A percentile compares a stretch with the other conserved stretches of the same genome.
Conservation (phyloP, 1,140 invertebrate genomes). For the Neodiprion pinetum region DNA sequence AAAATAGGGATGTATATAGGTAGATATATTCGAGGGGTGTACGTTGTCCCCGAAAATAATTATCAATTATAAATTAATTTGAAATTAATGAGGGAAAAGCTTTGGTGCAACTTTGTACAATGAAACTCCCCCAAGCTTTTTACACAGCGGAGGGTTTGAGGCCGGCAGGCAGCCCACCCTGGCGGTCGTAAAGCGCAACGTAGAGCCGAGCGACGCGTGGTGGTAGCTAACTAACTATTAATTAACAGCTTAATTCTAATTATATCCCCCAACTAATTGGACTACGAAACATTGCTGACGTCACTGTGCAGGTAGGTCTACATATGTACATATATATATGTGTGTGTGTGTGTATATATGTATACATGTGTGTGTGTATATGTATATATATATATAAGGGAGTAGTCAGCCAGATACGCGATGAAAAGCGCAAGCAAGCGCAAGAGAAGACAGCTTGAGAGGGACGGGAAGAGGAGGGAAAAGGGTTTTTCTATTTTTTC, state of each 20-base stretch:
- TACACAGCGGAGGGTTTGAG: not conserved
- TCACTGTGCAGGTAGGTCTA: constrained; percentile 15
- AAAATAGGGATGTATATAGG: no score
- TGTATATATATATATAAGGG: no score
- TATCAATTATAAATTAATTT: constrained; percentile 48
- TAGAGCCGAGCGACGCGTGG: not conserved
- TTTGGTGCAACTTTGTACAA: constrained; percentile 34
- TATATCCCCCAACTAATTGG: constrained; percentile 53
- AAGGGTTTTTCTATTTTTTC: no score
- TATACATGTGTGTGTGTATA: no score
- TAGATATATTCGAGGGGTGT: no score
- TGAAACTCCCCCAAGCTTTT: constrained; percentile 29
- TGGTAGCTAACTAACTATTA: constrained; percentile 51
- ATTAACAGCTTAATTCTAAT: constrained; percentile 51
- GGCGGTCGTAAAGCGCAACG: constrained; percentile 11
- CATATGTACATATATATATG: no score
- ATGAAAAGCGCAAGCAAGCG: not conserved
- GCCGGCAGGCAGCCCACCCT: not conserved
- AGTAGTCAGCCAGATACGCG: not conserved
- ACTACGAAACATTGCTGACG: constrained; percentile 40
- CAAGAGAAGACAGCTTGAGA: not conserved
- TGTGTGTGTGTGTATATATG: no score
- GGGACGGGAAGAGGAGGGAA: no score
- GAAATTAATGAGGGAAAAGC: constrained; percentile 42
- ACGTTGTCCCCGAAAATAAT: constrained; percentile 36